A percentile compares a stretch with the other conserved stretches of the same genome.
Conservation (phyloP, 2,113 vertebrate genomes). For the Corynorhinus townsendii region DNA sequence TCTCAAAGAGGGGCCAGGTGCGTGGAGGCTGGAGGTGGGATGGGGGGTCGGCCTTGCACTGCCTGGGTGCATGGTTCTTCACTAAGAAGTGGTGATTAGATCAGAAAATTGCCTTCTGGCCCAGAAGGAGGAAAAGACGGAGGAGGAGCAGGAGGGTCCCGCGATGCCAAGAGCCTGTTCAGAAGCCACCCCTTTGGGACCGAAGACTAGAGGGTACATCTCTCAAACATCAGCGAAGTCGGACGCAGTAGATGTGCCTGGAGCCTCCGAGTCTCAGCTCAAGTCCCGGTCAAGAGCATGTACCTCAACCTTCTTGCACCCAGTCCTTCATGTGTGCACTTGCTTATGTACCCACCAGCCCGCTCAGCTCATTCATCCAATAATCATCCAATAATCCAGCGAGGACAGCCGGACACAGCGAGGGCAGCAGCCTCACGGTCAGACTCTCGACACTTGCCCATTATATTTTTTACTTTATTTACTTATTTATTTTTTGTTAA, state of each 20-base stretch:
- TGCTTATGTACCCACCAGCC: no score
- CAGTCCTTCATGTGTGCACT: no score
- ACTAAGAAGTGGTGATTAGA: no score
- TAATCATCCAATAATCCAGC: no score
- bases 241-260: rapidly evolving
- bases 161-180: not conserved
- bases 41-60: not conserved
- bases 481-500: no score
- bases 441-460: not conserved
- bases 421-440: rapidly evolving
- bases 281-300: no score
- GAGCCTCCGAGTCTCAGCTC: rapidly evolving
- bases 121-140: not conserved
- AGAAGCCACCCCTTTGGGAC: not conserved
- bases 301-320: no score
- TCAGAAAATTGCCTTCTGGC: not conserved
- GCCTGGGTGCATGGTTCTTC: not conserved
- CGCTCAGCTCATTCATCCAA: no score
- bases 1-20: no score
- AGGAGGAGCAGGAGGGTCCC: not conserved
- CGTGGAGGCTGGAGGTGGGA: not conserved
- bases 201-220: not conserved
- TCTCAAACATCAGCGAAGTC: not conserved
- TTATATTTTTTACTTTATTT: no score
- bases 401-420: rapidly evolving